phyloP scores from a whole-genome alignment of 2,797 vertebrate genomes.

The Clarias pachynema region DNA sequence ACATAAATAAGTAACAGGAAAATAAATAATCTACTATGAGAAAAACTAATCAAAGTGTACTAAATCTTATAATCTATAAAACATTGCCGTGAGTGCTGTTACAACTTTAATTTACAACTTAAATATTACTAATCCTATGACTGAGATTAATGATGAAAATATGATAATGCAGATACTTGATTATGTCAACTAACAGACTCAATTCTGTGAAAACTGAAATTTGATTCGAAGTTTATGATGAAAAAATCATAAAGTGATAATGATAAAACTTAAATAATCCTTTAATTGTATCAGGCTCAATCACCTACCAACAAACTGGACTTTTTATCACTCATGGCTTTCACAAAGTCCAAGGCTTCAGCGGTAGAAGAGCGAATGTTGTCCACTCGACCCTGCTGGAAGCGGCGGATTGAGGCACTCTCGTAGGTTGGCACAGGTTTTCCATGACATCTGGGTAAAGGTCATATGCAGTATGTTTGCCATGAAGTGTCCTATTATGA shows the following conservation, averaged over 20 bases:
- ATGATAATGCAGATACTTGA: not conserved
- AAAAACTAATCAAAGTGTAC: not conserved
- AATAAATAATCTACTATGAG: not conserved
- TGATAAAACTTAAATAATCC: not conserved
- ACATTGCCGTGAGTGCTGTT: not conserved
- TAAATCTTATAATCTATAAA: not conserved
- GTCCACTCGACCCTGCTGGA: slow-evolving; percentile 90
- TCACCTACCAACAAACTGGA: slow-evolving; percentile 72
- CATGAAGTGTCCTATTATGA: not conserved
- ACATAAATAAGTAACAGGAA: not conserved
- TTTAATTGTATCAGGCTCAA: slow-evolving; percentile 55
- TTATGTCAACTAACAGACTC: not conserved
- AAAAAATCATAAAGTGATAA: not conserved
- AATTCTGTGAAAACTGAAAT: not conserved
- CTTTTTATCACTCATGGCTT: slow-evolving; percentile 81
- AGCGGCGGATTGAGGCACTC: slow-evolving; percentile 93
- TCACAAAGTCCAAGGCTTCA: slow-evolving; percentile 86
- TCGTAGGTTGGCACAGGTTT: slow-evolving; percentile 89
- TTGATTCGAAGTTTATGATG: not conserved
- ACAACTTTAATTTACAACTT: not conserved
- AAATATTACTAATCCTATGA: not conserved
- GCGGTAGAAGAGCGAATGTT: slow-evolving; percentile 93
- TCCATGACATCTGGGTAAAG: slow-evolving; percentile 75
- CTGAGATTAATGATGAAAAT: not conserved
- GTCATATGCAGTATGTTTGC: not conserved